Conservation (phyloP, 1,140 invertebrate genomes). For the Maniola jurtina region DNA sequence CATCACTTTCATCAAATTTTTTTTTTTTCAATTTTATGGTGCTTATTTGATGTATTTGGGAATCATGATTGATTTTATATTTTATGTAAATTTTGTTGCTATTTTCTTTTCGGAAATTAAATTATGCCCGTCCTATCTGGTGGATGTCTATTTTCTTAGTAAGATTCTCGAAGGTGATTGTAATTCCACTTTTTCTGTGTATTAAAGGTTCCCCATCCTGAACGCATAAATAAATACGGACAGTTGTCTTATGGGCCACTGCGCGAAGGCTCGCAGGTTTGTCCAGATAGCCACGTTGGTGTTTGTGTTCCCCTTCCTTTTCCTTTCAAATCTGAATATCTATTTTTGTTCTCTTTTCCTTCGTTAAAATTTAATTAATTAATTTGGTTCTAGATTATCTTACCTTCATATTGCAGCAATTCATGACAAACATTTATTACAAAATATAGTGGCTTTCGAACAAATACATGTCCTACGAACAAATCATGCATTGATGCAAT, state of each 20-base stretch:
- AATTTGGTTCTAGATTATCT: constrained; percentile 18
- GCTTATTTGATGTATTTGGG: constrained; percentile 26
- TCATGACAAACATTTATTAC: constrained; percentile 33
- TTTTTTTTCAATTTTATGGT: constrained; percentile 26
- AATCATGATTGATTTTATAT: constrained; percentile 30
- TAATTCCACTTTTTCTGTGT: constrained; percentile 75
- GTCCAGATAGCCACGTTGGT: constrained; percentile 74
- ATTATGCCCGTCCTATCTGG: constrained; percentile 50
- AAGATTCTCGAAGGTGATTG: constrained; percentile 42
- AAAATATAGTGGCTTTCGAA: neutral
- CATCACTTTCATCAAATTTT: constrained; percentile 27
- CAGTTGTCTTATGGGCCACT: constrained; percentile 78
- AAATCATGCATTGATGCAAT: constrained; percentile 56
- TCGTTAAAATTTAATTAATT: constrained; percentile 20
- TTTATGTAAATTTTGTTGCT: constrained; percentile 37
- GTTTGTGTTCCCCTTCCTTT: constrained; percentile 73
- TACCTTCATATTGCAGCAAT: constrained; percentile 42
- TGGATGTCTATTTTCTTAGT: constrained; percentile 54
- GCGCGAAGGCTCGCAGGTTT: constrained; percentile 78
- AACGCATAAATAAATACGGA: constrained; percentile 79
- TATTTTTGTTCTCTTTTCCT: constrained; percentile 42
- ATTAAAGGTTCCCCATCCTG: constrained; percentile 79
- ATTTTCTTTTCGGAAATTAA: constrained; percentile 39
- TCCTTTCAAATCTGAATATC: constrained; percentile 47
- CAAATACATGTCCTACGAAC: constrained; percentile 1